phyloP scores from a whole-genome alignment of 2,888 invertebrate genomes.

The Agonum fuliginosum region DNA sequence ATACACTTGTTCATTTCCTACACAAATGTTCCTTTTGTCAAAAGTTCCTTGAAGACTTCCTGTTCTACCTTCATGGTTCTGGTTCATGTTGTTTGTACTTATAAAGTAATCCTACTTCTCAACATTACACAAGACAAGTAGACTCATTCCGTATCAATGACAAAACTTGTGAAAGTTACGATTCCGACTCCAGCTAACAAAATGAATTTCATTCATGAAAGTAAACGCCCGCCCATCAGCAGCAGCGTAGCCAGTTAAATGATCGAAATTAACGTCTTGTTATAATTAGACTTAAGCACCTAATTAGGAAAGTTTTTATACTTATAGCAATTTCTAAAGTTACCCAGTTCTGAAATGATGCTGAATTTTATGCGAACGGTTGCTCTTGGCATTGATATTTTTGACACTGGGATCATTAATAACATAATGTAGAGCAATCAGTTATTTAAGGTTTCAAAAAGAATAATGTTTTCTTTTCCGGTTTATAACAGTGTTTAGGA shows the following conservation, averaged over 20 bases:
- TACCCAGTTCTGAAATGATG: constrained; percentile 19
- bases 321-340: constrained; percentile 33
- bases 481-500: constrained; percentile 24
- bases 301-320: constrained; percentile 36
- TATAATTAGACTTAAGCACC: constrained; percentile 22
- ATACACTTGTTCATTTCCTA: too few relatives aligned
- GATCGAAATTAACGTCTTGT: constrained; percentile 28
- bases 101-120: not conserved
- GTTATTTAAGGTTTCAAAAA: not conserved
- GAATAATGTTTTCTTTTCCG: constrained; percentile 39
- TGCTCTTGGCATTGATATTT: constrained; percentile 21
- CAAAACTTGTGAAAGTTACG: constrained; percentile 18
- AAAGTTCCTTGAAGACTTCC: too few relatives aligned
- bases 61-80: too few relatives aligned
- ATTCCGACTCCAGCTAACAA: not conserved
- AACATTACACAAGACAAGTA: too few relatives aligned
- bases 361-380: constrained; percentile 17
- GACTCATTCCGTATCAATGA: not conserved
- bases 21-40: too few relatives aligned
- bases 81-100: not conserved
- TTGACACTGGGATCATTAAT: constrained; percentile 12
- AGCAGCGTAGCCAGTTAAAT: constrained; percentile 10
- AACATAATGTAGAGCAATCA: constrained; percentile 10
- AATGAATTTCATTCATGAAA: constrained; percentile 4
- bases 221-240: not conserved